Evolutionary conservation across 2,797 vertebrate species (phyloP), one percentile per base, ranked within the genome.

Genomic region (Xiphophorus birchmanni): DNA sequence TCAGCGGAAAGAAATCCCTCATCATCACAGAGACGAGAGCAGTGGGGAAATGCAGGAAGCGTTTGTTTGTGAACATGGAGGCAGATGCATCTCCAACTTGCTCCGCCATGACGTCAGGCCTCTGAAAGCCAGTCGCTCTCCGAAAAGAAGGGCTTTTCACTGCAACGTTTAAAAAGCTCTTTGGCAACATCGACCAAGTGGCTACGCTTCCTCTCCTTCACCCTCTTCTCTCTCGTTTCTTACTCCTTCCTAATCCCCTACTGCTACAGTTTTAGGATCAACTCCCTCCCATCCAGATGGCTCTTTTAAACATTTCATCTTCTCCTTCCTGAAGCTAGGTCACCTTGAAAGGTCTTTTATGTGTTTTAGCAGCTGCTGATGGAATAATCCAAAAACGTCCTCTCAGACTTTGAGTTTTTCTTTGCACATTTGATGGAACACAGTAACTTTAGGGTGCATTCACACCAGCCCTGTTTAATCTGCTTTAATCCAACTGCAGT

Each of bases 291-390:
- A 82, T 37, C 15, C 7, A 23, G 77, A 87, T 78, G 71, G 83
- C 78, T 79, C 80, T 81, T 54, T 56, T 76, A n/a, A 74, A 77
- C 47, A 48, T 21, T 85, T 77, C 77, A 23, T 47, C 77, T 78
- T 77, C 72, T 76, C 47, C 21, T 69, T 72, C 83, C 52, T 21
- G 77, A 45, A 84, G 86, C 76, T 79, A 77, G 86, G 92, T 94
- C 94, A 93, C 93, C 91, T 94, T 94, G 84, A 91, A 87, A 72
- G 75, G 65, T 82, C 74, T 76, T 71, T 48, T 21, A 52, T 10
- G 21, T 56, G 86, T 91, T 89, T 83, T 67, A 7, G 32, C 78
- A 50, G 74, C 67, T 77, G 77, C 82, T 84, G 85, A 77, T 77
- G 82, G 1, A 50, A 10, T 48, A 84, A 77, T 85, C 58, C 2